A percentile compares a stretch with the other conserved stretches of the same genome.
Conservation (phyloP, 2,113 vertebrate species). For the Coregonus clupeaformis region DNA sequence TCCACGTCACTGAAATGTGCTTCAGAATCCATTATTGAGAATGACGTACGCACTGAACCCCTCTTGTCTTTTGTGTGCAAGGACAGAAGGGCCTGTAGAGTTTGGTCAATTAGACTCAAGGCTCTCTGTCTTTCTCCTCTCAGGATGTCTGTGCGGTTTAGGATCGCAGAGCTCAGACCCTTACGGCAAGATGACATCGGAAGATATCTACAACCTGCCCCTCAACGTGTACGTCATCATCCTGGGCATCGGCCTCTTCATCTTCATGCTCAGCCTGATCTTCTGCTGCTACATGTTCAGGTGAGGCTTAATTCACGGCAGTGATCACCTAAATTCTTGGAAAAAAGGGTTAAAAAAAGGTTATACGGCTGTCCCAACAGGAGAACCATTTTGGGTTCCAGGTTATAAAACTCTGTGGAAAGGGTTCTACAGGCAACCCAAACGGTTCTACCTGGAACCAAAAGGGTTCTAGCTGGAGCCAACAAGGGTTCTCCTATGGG, state of each 20-base stretch:
- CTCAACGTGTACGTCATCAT: constrained; percentile 75
- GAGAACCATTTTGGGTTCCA: too few relatives aligned
- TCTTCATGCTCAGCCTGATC: constrained; percentile 74
- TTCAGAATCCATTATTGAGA: background rate
- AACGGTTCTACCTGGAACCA: too few relatives aligned
- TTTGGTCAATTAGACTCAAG: too few relatives aligned
- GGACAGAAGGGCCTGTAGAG: background rate
- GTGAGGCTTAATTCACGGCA: constrained; percentile 42
- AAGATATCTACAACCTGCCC: constrained; percentile 64
- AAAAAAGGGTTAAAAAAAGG: background rate
- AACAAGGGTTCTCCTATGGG: too few relatives aligned
- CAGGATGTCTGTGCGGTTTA: constrained; percentile 61
- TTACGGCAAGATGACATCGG: constrained; percentile 65
- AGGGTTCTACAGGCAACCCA: too few relatives aligned
- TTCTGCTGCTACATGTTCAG: constrained; percentile 81
- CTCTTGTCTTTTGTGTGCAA: constrained; percentile 22
- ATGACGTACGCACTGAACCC: background rate
- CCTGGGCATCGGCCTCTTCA: constrained; percentile 74
- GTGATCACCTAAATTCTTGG: background rate
- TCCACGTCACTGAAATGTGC: background rate
- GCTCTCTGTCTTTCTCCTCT: constrained; percentile 10
- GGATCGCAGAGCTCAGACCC: constrained; percentile 34
- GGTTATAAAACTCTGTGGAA: too few relatives aligned
- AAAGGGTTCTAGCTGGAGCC: too few relatives aligned
- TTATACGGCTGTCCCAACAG: too few relatives aligned